Evolutionary conservation across 1,140 invertebrate genomes (phyloP).

Genomic region (Solen grandis): DNA sequence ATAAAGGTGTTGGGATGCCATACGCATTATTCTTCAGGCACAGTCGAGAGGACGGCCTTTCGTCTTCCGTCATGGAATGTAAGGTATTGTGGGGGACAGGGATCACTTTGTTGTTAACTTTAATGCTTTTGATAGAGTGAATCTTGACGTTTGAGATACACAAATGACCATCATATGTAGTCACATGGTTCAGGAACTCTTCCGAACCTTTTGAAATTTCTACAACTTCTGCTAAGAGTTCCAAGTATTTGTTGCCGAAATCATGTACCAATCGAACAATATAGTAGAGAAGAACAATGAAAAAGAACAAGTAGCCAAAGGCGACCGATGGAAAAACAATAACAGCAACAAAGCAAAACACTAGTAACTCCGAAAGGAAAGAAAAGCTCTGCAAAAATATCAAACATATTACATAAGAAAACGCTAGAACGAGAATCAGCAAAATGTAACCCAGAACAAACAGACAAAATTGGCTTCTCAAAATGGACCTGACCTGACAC

Average conservation of each 20-base stretch:
- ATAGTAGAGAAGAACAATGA: conserved; percentile 34
- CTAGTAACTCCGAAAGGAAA: conserved; percentile 16
- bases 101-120: conserved; percentile 24
- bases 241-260: conserved; percentile 30
- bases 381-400: conserved; percentile 37
- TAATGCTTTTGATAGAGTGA: neutral
- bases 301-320: conserved; percentile 43
- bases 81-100: too few species aligned
- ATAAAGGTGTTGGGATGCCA: too few species aligned
- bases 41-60: neutral
- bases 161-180: neutral
- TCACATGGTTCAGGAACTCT: neutral
- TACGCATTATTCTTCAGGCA: conserved; percentile 5
- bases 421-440: too few species aligned
- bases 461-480: neutral
- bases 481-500: neutral
- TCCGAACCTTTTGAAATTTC: conserved; percentile 13
- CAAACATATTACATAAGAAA: conserved; percentile 8
- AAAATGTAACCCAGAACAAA: neutral
- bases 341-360: conserved; percentile 39
- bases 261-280: conserved; percentile 10
- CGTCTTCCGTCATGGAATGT: neutral
- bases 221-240: conserved; percentile 19
- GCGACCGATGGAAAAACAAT: conserved; percentile 37
- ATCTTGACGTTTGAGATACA: conserved; percentile 5